These are phyloP conservation scores for Drosophila setifemur DNA, from an alignment of 1,140 invertebrate species.

Conservation along the genomic window DNA sequence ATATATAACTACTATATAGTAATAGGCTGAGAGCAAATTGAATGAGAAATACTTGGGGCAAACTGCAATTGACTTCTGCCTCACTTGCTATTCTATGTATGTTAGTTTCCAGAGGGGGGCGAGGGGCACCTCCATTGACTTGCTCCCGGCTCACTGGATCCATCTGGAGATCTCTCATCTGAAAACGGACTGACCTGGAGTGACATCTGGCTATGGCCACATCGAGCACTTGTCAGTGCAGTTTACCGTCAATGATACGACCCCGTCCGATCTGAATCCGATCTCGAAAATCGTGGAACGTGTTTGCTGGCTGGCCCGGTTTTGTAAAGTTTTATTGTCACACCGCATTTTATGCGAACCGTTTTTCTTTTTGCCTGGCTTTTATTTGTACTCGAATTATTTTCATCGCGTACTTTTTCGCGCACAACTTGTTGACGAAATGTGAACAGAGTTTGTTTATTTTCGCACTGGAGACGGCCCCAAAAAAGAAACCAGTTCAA, in stretches of 20 bases:
- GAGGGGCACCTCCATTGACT: constrained; percentile 37
- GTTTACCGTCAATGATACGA: constrained; percentile 41
- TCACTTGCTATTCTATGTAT: not conserved
- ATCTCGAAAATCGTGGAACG: constrained; percentile 32
- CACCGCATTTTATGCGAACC: constrained; percentile 12
- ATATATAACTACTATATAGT: too few relatives aligned
- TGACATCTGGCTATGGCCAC: constrained; percentile 3
- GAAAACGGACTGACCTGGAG: constrained; percentile 6
- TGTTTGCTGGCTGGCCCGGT: constrained; percentile 42
- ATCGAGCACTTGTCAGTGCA: constrained; percentile 57
- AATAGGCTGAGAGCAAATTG: too few relatives aligned
- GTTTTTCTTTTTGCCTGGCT: constrained; percentile 12
- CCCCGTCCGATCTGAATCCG: not conserved
- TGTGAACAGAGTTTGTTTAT: constrained; percentile 69
- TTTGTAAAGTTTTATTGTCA: constrained; percentile 35
- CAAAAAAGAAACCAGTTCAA: constrained; percentile 58
- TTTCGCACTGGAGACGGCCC: constrained; percentile 42
- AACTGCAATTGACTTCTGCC: constrained; percentile 33
- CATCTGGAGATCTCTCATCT: not conserved
- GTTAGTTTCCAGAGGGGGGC: too few relatives aligned
- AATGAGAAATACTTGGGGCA: constrained; percentile 6
- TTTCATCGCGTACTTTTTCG: constrained; percentile 40
- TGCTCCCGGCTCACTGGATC: constrained; percentile 13
- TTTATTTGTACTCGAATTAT: constrained; percentile 8
- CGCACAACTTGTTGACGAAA: constrained; percentile 66